Percentiles rank a stretch among this genome's conserved stretches.
phyloP scores from a whole-genome alignment of 2,888 invertebrate species.

The Ochropleura leucogaster region DNA sequence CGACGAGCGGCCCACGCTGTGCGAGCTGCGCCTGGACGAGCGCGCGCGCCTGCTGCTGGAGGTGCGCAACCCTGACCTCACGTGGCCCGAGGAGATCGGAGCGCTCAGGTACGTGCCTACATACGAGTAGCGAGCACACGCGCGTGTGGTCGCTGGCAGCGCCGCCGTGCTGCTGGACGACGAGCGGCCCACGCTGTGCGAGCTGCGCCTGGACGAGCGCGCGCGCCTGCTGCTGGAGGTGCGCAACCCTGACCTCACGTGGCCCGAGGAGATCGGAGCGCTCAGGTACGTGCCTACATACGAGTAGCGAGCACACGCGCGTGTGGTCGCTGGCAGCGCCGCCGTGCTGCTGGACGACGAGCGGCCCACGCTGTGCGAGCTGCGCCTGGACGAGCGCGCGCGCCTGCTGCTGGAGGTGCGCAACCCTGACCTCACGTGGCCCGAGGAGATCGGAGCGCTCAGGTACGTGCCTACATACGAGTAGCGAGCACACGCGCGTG shows the following conservation, averaged over 20 bases:
- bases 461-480: conserved; percentile 77
- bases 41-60: conserved; percentile 86
- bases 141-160: no score
- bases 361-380: no score
- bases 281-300: conserved; percentile 82
- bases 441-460: conserved; percentile 94
- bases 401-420: conserved; percentile 65
- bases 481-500: no score
- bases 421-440: conserved; percentile 36
- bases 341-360: no score
- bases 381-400: conserved; percentile 87
- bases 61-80: conserved; percentile 35
- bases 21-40: conserved; percentile 70
- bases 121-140: no score
- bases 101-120: conserved; percentile 88
- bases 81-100: conserved; percentile 92
- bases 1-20: no score
- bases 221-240: conserved; percentile 80
- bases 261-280: conserved; percentile 93
- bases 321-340: no score
- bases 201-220: conserved; percentile 80
- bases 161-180: no score
- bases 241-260: conserved; percentile 35
- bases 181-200: no score
- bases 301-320: no score